Evolutionary conservation across 2,113 vertebrate species (phyloP).

Genomic region (Athene cunicularia): DNA sequence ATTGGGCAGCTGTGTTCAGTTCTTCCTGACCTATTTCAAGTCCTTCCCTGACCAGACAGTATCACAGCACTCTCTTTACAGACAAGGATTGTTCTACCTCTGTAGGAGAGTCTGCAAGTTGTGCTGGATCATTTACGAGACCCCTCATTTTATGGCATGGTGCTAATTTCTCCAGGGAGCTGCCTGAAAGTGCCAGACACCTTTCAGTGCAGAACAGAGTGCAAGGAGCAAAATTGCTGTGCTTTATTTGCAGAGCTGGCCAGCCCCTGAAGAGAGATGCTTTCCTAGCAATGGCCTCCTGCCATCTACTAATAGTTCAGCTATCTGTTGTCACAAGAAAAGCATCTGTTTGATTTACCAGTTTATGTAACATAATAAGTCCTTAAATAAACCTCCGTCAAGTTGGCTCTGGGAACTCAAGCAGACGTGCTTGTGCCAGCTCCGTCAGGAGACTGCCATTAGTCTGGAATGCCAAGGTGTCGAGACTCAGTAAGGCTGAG

Average conservation of each 20-base stretch:
- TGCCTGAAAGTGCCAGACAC: neutral
- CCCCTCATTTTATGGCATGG: neutral
- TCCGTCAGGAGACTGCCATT: conserved; percentile 18
- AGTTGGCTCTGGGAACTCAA: conserved; percentile 30
- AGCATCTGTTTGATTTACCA: conserved; percentile 67
- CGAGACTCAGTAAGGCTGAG: neutral
- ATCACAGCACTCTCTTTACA: neutral
- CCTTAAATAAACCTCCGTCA: conserved; percentile 64
- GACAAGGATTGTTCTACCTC: neutral
- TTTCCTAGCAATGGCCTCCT: conserved; percentile 13
- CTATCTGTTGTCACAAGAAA: conserved; percentile 56
- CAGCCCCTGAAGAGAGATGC: neutral
- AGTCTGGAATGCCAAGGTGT: conserved; percentile 20
- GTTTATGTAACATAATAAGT: conserved; percentile 51
- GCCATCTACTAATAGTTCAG: conserved; percentile 54
- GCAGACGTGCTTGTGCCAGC: neutral
- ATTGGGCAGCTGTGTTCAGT: neutral
- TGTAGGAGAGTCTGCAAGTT: neutral
- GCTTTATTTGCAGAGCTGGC: neutral
- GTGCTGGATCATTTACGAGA: neutral
- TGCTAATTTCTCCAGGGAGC: neutral
- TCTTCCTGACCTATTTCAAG: neutral
- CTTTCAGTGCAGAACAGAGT: neutral
- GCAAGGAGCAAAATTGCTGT: neutral
- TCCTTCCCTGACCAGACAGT: neutral